A percentile compares a stretch with the other conserved stretches of the same genome.
Conservation (phyloP, 2,797 vertebrate genomes). For the Melanotaenia pygmaea region DNA sequence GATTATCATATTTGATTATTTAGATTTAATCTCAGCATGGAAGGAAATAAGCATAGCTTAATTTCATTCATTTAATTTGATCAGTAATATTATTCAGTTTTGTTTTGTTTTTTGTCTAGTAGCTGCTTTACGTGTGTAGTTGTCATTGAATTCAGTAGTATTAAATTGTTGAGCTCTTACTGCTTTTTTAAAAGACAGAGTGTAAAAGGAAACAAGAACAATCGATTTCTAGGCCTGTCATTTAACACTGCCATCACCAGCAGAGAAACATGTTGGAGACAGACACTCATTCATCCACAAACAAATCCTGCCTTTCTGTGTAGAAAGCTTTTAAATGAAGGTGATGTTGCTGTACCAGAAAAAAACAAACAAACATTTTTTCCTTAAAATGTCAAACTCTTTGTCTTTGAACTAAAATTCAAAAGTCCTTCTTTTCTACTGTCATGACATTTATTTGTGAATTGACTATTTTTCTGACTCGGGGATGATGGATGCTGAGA, state of each 20-base stretch:
- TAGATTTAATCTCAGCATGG: background rate
- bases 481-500: background rate
- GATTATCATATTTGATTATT: too few relatives aligned
- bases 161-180: too few relatives aligned
- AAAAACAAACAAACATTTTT: background rate
- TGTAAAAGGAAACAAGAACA: background rate
- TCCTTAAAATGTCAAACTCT: background rate
- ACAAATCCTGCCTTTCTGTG: conserved; percentile 5
- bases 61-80: too few relatives aligned
- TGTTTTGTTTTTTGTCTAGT: background rate
- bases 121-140: background rate
- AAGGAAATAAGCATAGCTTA: too few relatives aligned
- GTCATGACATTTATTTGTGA: background rate
- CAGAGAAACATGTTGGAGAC: background rate
- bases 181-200: background rate
- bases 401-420: background rate
- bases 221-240: background rate
- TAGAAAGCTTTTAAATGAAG: background rate
- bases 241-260: background rate
- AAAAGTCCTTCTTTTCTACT: background rate
- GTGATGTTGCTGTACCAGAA: background rate
- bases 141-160: too few relatives aligned
- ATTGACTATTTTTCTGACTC: background rate
- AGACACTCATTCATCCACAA: conserved; percentile 6
- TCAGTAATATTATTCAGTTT: too few relatives aligned